These are phyloP conservation scores for Exephanes ischioxanthus DNA, from an alignment of 2,888 invertebrate species.

Conservation along the genomic window DNA sequence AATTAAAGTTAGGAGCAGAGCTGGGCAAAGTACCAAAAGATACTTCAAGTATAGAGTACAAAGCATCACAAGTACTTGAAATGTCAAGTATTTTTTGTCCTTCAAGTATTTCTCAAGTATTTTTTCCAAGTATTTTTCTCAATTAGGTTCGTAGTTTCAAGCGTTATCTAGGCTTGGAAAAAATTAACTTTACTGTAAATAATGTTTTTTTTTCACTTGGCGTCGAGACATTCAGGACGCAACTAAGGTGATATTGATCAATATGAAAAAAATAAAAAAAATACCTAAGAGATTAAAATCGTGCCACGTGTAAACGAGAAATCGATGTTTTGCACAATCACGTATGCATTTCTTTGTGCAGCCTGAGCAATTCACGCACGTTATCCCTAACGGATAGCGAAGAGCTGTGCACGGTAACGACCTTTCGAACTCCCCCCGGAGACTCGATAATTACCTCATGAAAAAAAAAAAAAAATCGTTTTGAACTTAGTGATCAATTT, in stretches of 20 bases:
- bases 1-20: neutral
- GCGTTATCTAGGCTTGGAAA: neutral
- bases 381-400: neutral
- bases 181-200: neutral
- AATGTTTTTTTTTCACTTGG: too few species aligned
- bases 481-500: too few species aligned
- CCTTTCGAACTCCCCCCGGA: neutral
- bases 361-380: neutral
- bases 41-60: too few species aligned
- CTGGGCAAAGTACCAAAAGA: too few species aligned
- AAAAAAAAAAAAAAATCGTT: neutral
- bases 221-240: neutral
- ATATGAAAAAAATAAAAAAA: too few species aligned
- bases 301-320: neutral
- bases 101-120: too few species aligned
- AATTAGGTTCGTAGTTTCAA: too few species aligned
- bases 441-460: neutral
- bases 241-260: neutral
- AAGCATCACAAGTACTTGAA: neutral
- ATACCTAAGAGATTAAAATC: neutral
- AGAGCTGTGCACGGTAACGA: neutral
- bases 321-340: neutral
- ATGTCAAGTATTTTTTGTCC: too few species aligned
- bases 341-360: neutral
- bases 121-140: too few species aligned